A percentile compares a stretch with the other conserved stretches of the same genome.
Conservation (phyloP, 2,888 invertebrate species). For the Cheiracanthium punctorium region DNA sequence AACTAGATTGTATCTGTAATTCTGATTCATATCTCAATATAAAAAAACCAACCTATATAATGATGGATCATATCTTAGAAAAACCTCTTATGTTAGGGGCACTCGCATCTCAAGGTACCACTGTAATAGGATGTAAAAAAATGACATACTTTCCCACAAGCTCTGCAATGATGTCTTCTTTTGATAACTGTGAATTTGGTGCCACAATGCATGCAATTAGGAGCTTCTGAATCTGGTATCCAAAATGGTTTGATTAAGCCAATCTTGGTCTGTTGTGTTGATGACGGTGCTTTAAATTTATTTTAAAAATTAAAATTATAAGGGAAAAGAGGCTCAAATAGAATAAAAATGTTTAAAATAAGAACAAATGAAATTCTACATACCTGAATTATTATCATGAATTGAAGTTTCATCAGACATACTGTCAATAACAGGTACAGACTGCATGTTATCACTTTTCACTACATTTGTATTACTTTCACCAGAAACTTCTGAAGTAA, state of each 20-base stretch:
- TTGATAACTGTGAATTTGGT: conserved; percentile 87
- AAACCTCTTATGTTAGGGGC: too few species aligned
- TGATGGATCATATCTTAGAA: too few species aligned
- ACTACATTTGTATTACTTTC: background rate
- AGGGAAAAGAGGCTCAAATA: background rate
- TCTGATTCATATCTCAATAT: too few species aligned
- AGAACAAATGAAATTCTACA: background rate
- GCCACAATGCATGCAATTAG: conserved; percentile 88
- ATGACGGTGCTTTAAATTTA: background rate
- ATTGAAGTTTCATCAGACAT: background rate
- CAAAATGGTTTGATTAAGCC: conserved; percentile 88
- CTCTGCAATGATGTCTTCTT: conserved; percentile 86
- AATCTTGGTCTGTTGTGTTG: conserved; percentile 74
- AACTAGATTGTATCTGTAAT: too few species aligned
- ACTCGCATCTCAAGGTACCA: too few species aligned
- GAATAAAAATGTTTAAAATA: background rate
- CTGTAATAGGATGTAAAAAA: conserved; percentile 82
- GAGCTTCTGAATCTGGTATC: conserved; percentile 89
- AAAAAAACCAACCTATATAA: too few species aligned
- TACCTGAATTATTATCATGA: background rate
- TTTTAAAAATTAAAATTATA: background rate
- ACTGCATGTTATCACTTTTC: background rate
- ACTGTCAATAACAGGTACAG: background rate
- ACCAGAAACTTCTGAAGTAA: conserved; percentile 13
- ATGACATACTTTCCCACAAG: conserved; percentile 66